Percentiles rank a stretch among this genome's conserved stretches.
These are phyloP conservation scores for Cynoglossus semilaevis DNA, from an alignment of 2,113 vertebrate species.

Conservation along the genomic window DNA sequence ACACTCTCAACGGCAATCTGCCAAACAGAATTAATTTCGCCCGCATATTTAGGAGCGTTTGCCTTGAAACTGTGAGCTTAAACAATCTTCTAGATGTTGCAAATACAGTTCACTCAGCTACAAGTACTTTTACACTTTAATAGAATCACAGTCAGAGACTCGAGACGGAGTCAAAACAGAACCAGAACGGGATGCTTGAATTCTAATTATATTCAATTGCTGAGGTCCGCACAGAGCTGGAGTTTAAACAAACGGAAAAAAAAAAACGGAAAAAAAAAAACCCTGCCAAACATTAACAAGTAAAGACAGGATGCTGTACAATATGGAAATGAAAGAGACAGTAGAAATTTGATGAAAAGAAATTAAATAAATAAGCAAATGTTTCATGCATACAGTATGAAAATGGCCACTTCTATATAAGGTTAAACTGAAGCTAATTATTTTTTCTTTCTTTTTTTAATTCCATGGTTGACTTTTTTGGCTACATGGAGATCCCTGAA, in stretches of 20 bases:
- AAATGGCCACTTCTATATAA: too few relatives aligned
- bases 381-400: too few relatives aligned
- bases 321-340: too few relatives aligned
- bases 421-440: too few relatives aligned
- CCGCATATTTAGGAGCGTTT: neutral
- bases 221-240: neutral
- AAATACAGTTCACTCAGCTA: neutral
- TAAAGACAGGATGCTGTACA: too few relatives aligned
- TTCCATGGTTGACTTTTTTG: too few relatives aligned
- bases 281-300: slow-evolving; percentile 12
- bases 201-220: slow-evolving; percentile 22
- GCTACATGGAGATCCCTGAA: too few relatives aligned
- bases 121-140: neutral
- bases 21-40: slow-evolving; percentile 8
- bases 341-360: too few relatives aligned
- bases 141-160: slow-evolving; percentile 3
- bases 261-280: slow-evolving; percentile 9
- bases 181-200: neutral
- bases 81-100: neutral
- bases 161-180: neutral
- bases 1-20: neutral
- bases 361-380: too few relatives aligned
- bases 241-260: neutral
- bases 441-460: too few relatives aligned
- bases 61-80: neutral